phyloP scores from a whole-genome alignment of 2,797 vertebrate genomes.

The Coilia nasus region DNA sequence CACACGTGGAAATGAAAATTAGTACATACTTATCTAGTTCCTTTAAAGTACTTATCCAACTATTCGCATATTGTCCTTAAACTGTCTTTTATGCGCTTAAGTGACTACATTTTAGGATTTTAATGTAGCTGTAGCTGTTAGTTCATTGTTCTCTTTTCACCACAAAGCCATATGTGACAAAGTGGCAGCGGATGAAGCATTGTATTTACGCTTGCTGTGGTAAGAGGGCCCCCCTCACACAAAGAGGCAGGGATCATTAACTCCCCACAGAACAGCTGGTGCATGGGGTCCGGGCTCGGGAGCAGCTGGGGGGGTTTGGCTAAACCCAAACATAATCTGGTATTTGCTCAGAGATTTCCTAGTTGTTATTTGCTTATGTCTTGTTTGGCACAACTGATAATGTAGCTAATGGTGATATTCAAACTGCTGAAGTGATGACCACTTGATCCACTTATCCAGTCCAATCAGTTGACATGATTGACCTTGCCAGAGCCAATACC shows the following conservation, averaged over 20 bases:
- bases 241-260: slow-evolving; percentile 25
- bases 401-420: not conserved
- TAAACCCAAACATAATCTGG: slow-evolving; percentile 27
- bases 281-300: not conserved
- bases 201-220: slow-evolving; percentile 10
- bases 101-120: not conserved
- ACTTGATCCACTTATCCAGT: not conserved
- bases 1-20: not conserved
- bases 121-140: not conserved
- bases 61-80: not conserved
- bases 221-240: slow-evolving; percentile 13
- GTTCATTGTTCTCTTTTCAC: not conserved
- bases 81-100: not conserved
- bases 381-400: not conserved
- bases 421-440: not conserved
- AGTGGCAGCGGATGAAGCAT: slow-evolving; percentile 6
- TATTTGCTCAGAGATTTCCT: slow-evolving; percentile 23
- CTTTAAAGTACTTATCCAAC: not conserved
- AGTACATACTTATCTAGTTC: not conserved
- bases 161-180: not conserved
- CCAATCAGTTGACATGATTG: slow-evolving; percentile 20
- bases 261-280: slow-evolving; percentile 8
- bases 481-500: slow-evolving; percentile 18
- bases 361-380: not conserved
- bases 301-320: slow-evolving; percentile 9